Evolutionary conservation across 2,888 invertebrate species (phyloP), one percentile per base, ranked within the genome.

Genomic region (Orthosia gracilis): DNA sequence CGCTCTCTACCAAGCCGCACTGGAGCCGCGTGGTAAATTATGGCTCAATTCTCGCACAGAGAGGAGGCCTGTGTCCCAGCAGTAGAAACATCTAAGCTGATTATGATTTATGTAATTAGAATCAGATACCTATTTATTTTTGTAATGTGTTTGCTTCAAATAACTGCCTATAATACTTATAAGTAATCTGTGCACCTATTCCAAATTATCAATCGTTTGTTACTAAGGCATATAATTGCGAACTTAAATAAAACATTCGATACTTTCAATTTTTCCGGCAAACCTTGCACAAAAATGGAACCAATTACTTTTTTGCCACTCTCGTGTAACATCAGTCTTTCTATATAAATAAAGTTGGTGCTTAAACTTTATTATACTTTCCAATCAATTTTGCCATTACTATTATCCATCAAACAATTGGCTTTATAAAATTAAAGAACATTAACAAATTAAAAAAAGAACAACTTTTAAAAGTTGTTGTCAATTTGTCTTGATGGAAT

Each of bases 391-490:
- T 57, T 0, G 21, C 11, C 12, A 63, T 63, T 57, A 26, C 54
- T 15, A 23, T 40, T 40, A 18, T 18, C 7, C 21, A 31, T 12
- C 26, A 49, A 15, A 23, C n/a, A 31, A 47, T 61, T 49, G 26
- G n/a, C 45, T n/a, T n/a, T n/a, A 45, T 13, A 17, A 69, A 58
- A 57, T 23, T 40, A 23, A 5, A n/a, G 12, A 2, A 17, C 1
- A 23, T 23, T n/a, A n/a, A n/a, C n/a, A n/a, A n/a, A n/a, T 57
- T 49, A 13, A 73, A 70, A 62, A 45, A 40, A 45, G 5, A 49
- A n/a, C 4, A 21, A n/a, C 7, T 15, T n/a, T 55, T 55, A 11
- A 26, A 55, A 57, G 15, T 54, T 54, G 15, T 70, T 61, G 21
- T 31, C 52, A 52, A 52, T 45, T 50, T 26, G 3, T 49, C n/a